Percentiles rank a stretch among this genome's conserved stretches.
Evolutionary conservation across 2,888 invertebrate species (phyloP).

Genomic region (Synergus gifuensis): DNA sequence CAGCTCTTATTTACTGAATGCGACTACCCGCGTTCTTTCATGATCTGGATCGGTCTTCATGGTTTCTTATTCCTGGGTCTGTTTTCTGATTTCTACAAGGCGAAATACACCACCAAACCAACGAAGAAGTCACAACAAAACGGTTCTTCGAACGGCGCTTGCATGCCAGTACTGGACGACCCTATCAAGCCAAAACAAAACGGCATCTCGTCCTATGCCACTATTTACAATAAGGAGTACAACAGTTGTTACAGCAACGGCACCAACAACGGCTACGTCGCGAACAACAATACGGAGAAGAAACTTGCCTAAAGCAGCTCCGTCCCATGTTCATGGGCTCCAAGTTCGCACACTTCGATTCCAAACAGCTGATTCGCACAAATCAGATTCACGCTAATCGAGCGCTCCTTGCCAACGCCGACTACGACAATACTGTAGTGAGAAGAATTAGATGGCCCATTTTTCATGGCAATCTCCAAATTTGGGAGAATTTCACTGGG

Average conservation of each 20-base stretch:
- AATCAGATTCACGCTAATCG: conserved; percentile 38
- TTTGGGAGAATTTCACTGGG: not conserved
- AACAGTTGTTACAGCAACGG: conserved; percentile 83
- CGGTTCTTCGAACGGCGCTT: conserved; percentile 78
- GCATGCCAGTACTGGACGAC: conserved; percentile 87
- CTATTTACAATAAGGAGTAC: conserved; percentile 80
- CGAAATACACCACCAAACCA: conserved; percentile 82
- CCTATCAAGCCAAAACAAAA: conserved; percentile 73
- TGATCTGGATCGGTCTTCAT: conserved; percentile 96
- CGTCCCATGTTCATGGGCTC: conserved; percentile 35
- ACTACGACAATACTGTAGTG: conserved; percentile 35
- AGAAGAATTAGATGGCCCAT: not conserved
- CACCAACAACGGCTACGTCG: conserved; percentile 82
- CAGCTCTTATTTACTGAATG: conserved; percentile 94
- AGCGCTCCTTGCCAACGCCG: conserved; percentile 41
- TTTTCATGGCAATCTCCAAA: conserved; percentile 9
- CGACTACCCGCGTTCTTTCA: conserved; percentile 93
- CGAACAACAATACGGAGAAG: conserved; percentile 75
- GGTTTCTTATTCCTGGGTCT: conserved; percentile 96
- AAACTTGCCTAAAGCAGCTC: conserved; percentile 70
- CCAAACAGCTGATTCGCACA: conserved; percentile 39
- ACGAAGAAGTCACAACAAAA: conserved; percentile 57
- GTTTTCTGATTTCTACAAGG: conserved; percentile 96
- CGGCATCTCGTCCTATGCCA: conserved; percentile 77
- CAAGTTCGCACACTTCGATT: conserved; percentile 27